Percentiles rank a stretch among this genome's conserved stretches.
phyloP scores from a whole-genome alignment of 2,797 vertebrate species.

The Pyrocephalus nanus region DNA sequence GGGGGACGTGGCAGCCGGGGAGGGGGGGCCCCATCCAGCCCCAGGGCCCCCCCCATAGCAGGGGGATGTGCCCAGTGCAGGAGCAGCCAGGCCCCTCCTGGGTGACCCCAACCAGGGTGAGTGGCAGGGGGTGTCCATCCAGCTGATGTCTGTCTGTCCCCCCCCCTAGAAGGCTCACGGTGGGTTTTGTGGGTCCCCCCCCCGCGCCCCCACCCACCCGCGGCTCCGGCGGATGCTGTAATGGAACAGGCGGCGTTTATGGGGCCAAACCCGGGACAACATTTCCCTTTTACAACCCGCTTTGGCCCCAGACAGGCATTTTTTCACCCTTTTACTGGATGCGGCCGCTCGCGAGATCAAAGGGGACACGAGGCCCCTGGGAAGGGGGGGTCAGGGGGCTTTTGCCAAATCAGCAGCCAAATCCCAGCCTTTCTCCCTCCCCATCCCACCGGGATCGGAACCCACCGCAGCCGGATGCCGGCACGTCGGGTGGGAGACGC shows the following conservation, averaged over 20 bases:
- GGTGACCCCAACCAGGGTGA: fast-evolving
- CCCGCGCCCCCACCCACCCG: fast-evolving
- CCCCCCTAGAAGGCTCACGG: fast-evolving
- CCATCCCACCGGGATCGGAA: not conserved
- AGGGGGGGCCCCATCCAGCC: not conserved
- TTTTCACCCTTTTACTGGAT: not conserved
- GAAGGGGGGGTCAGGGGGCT: not conserved
- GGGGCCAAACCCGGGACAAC: not conserved
- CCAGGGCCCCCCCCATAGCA: too few relatives aligned
- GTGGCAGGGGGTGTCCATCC: too few relatives aligned
- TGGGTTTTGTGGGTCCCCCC: not conserved
- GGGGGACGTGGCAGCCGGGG: not conserved
- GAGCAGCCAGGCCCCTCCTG: too few relatives aligned
- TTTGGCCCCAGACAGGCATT: not conserved
- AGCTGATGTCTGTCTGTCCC: not conserved
- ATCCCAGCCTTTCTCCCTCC: not conserved
- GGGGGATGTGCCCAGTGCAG: fast-evolving
- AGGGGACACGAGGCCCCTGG: not conserved
- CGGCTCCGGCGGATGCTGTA: not conserved
- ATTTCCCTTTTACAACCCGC: not conserved
- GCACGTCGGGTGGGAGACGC: fast-evolving
- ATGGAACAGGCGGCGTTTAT: not conserved
- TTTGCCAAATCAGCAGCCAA: not conserved
- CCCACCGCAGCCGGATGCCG: not conserved
- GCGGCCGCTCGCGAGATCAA: not conserved